Evolutionary conservation across 2,888 invertebrate genomes (phyloP).

Genomic region (Torymus texanus): DNA sequence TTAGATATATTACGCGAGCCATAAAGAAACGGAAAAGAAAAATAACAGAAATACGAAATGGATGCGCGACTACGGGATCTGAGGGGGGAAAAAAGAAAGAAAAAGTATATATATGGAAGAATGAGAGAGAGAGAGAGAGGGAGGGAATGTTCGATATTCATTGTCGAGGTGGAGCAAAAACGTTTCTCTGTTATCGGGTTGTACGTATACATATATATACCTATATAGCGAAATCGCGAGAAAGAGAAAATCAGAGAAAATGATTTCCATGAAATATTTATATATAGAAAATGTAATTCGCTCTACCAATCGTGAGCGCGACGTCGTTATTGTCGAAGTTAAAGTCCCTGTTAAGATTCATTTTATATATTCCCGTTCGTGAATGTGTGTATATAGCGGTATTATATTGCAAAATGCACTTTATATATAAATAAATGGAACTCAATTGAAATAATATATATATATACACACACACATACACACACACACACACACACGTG

Average conservation of each 20-base stretch:
- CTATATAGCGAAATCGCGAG: neutral
- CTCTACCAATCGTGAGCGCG: no score
- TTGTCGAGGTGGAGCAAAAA: neutral
- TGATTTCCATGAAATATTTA: slow-evolving; percentile 1
- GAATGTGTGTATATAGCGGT: no score
- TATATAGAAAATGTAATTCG: no score
- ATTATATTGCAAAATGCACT: no score
- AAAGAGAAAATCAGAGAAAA: neutral
- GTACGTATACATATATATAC: neutral
- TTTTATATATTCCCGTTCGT: no score
- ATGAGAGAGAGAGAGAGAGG: neutral
- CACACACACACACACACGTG: no score
- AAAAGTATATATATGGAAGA: no score
- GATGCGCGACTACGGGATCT: neutral
- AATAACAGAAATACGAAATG: slow-evolving; percentile 23
- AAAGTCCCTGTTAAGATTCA: no score
- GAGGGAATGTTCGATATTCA: slow-evolving; percentile 36
- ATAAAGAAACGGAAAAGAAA: slow-evolving; percentile 22
- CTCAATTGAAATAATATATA: no score
- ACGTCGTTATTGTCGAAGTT: no score
- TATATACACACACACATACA: no score
- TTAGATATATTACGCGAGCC: slow-evolving; percentile 18
- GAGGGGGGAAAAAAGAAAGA: neutral
- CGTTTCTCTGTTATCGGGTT: neutral
- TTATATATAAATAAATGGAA: no score